Evolutionary conservation across 2,113 vertebrate genomes (phyloP).

Genomic region (Laterallus jamaicensis): DNA sequence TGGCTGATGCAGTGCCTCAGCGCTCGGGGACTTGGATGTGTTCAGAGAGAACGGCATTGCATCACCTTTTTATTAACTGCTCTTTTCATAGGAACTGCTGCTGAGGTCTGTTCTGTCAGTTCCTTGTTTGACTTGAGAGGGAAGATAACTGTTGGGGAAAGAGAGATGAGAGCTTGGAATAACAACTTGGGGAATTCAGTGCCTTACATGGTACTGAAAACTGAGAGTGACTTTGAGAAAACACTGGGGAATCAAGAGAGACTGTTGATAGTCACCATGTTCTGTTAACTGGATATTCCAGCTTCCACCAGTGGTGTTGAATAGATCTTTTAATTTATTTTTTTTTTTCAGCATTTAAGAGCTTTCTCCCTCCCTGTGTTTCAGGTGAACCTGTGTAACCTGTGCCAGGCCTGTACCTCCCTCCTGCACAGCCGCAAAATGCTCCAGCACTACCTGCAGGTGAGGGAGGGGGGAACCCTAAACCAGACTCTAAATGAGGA

Average conservation of each 20-base stretch:
- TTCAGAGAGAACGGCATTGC: neutral
- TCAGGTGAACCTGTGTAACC: constrained; percentile 94
- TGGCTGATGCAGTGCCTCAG: neutral
- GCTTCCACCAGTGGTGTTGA: neutral
- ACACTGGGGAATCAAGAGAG: neutral
- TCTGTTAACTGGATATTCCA: neutral
- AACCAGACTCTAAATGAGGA: neutral
- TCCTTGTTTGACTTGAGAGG: neutral
- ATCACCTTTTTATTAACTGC: neutral
- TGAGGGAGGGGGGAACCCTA: constrained; percentile 32
- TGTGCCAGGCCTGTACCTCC: constrained; percentile 97
- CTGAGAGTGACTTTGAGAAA: neutral
- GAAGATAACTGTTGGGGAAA: neutral
- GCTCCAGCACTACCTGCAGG: constrained; percentile 98
- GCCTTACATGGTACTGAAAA: neutral
- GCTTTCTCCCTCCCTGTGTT: neutral
- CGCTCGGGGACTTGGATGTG: neutral
- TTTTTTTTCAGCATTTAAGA: neutral
- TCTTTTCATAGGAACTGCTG: neutral
- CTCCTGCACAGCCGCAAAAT: constrained; percentile 97
- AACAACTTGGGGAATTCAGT: neutral
- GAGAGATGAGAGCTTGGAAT: neutral
- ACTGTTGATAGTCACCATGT: neutral
- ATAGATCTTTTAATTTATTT: neutral
- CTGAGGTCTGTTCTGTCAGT: neutral